Conservation (phyloP, 2,888 invertebrate species). For the Phragmatobia fuliginosa region DNA sequence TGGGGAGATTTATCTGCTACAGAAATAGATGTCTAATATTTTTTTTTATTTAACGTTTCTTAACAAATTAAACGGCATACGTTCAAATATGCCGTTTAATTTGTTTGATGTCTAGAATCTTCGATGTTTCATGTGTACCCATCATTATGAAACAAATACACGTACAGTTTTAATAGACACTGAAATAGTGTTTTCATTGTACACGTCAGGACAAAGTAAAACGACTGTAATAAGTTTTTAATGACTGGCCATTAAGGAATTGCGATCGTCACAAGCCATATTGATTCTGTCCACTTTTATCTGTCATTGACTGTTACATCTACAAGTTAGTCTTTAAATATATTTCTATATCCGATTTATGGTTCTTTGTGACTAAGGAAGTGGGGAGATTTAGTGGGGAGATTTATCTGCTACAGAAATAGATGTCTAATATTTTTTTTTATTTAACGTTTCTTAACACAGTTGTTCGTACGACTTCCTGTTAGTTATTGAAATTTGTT, state of each 20-base stretch:
- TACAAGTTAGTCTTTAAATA: background rate
- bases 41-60: too few species aligned
- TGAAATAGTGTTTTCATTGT: background rate
- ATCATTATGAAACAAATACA: background rate
- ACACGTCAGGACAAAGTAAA: background rate
- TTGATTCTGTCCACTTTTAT: background rate
- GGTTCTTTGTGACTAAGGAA: background rate
- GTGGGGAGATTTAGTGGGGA: too few species aligned
- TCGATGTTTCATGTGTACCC: background rate
- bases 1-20: too few species aligned
- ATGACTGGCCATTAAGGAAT: background rate
- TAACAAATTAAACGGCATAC: too few species aligned
- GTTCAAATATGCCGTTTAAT: background rate
- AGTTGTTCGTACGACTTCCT: too few species aligned
- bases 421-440: too few species aligned
- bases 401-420: too few species aligned
- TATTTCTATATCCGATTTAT: background rate
- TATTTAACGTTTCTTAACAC: too few species aligned
- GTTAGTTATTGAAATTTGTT: too few species aligned
- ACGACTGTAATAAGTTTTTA: background rate
- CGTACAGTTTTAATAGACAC: background rate
- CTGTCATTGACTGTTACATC: background rate
- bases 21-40: too few species aligned
- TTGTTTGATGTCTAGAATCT: background rate
- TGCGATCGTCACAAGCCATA: background rate